Conservation (phyloP, 2,888 invertebrate species). For the Drosophila picticornis region DNA sequence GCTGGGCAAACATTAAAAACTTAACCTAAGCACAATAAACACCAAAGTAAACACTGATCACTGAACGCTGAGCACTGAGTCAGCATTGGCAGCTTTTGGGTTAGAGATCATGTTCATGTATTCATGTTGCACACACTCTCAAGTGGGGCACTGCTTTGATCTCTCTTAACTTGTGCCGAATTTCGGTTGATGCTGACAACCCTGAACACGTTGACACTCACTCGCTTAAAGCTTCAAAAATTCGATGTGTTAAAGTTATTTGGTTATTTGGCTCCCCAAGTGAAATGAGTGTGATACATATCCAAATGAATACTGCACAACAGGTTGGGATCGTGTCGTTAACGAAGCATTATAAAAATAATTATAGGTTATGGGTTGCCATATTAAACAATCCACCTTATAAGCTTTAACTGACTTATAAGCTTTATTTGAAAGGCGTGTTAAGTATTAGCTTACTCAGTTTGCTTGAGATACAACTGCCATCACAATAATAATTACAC, state of each 20-base stretch:
- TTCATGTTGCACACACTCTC: conserved; percentile 21
- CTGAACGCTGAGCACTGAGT: conserved; percentile 6
- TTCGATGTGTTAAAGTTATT: neutral
- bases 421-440: neutral
- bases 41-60: conserved; percentile 1
- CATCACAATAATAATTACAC: neutral
- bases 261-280: neutral
- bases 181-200: conserved; percentile 19
- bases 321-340: neutral
- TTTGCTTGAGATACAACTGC: neutral
- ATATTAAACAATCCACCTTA: too few relatives aligned
- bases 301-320: neutral
- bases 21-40: conserved; percentile 5
- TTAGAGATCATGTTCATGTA: conserved; percentile 34
- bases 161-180: conserved; percentile 28
- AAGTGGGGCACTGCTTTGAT: conserved; percentile 31
- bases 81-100: conserved; percentile 28
- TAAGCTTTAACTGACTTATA: too few relatives aligned
- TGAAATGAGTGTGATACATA: neutral
- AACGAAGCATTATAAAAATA: neutral
- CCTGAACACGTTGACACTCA: conserved; percentile 4
- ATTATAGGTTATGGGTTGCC: too few relatives aligned
- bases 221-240: neutral
- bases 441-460: neutral
- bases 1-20: conserved; percentile 52